These are phyloP conservation scores for Papilio demoleus DNA, from an alignment of 2,888 invertebrate species.

Conservation along the genomic window DNA sequence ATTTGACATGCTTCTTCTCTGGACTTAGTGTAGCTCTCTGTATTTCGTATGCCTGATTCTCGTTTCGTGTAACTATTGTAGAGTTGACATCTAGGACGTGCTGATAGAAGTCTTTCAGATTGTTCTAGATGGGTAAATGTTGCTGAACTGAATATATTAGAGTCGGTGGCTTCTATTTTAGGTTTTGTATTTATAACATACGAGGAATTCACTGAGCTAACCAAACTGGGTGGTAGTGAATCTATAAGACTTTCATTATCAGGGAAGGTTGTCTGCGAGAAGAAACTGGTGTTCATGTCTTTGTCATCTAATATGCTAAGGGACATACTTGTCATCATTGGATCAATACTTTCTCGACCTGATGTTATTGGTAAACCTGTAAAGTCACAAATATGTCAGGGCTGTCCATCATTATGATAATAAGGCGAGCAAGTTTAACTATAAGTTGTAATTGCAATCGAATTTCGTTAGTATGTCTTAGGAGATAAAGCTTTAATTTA, in stretches of 20 bases:
- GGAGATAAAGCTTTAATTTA: conserved; percentile 43
- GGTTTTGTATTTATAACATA: conserved; percentile 66
- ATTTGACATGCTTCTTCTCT: conserved; percentile 74
- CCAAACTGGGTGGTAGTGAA: conserved; percentile 75
- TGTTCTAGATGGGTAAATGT: conserved; percentile 77
- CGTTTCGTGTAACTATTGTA: conserved; percentile 69
- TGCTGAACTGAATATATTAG: conserved; percentile 73
- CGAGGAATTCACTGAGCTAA: conserved; percentile 77
- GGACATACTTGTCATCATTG: conserved; percentile 80
- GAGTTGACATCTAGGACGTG: conserved; percentile 64
- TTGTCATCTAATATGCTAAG: conserved; percentile 79
- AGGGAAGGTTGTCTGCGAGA: conserved; percentile 77
- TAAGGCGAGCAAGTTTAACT: no score
- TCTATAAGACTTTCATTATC: conserved; percentile 78
- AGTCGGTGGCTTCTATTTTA: conserved; percentile 61
- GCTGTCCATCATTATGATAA: no score
- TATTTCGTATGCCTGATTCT: conserved; percentile 63
- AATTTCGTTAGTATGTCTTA: neutral
- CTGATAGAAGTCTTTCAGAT: conserved; percentile 69
- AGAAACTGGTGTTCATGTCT: conserved; percentile 81
- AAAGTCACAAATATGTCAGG: conserved; percentile 17
- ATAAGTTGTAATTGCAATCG: neutral
- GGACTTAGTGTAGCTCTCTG: conserved; percentile 75
- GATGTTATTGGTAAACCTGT: conserved; percentile 62
- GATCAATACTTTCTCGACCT: conserved; percentile 74